phyloP scores from a whole-genome alignment of 35 echinoderm and acorn worm species.

The Heliocidaris erythrogramma region DNA sequence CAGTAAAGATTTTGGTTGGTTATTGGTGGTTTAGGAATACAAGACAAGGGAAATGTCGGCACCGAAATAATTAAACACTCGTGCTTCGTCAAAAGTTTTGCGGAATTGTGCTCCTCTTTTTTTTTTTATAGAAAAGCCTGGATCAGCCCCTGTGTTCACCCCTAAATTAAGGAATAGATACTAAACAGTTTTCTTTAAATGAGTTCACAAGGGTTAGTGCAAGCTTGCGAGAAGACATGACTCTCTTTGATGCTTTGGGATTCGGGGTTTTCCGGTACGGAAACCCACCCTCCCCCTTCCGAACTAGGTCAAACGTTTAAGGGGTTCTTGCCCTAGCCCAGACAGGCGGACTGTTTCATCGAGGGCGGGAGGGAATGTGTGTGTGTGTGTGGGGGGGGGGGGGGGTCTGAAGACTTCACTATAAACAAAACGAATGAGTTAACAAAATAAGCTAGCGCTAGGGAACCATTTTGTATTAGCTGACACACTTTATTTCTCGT shows the following conservation, averaged over 20 bases:
- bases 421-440: background rate
- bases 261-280: background rate
- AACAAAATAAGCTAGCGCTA: background rate
- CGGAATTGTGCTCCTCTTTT: too few relatives aligned
- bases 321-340: background rate
- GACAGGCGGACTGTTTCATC: background rate
- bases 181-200: background rate
- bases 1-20: too few relatives aligned
- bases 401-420: background rate
- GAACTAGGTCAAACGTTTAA: constrained; percentile 1
- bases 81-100: too few relatives aligned
- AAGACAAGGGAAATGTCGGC: too few relatives aligned
- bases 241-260: constrained; percentile 16
- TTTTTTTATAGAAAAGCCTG: too few relatives aligned
- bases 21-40: too few relatives aligned
- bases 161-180: too few relatives aligned
- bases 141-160: too few relatives aligned
- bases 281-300: constrained; percentile 4
- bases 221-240: background rate
- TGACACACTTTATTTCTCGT: too few relatives aligned
- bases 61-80: too few relatives aligned
- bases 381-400: background rate
- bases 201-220: background rate
- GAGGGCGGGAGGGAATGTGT: background rate
- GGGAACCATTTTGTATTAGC: background rate